phyloP scores from a whole-genome alignment of 2,888 invertebrate genomes.

The Ophioninae sp. region DNA sequence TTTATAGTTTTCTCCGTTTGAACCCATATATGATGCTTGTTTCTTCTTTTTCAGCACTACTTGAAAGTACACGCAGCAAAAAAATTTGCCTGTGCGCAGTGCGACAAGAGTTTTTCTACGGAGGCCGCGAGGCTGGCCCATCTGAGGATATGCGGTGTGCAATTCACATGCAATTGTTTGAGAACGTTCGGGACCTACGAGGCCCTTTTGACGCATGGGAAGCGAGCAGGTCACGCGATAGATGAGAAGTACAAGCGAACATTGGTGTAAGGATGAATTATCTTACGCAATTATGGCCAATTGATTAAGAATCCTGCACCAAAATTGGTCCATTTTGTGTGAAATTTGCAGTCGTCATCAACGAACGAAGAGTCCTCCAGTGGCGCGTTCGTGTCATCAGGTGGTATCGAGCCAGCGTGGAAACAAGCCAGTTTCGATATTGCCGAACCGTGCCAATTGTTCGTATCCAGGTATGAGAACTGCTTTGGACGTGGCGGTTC shows the following conservation, averaged over 20 bases:
- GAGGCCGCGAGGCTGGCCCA: conserved; percentile 79
- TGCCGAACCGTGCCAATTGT: conserved; percentile 40
- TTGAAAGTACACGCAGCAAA: conserved; percentile 81
- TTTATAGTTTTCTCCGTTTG: neutral
- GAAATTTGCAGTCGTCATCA: conserved; percentile 29
- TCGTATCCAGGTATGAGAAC: conserved; percentile 46
- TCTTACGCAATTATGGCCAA: neutral
- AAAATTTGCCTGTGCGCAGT: conserved; percentile 76
- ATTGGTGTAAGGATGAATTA: conserved; percentile 68
- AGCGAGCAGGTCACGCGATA: conserved; percentile 74
- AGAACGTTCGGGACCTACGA: conserved; percentile 78
- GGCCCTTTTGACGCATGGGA: conserved; percentile 80
- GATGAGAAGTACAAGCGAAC: conserved; percentile 75
- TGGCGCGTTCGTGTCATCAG: neutral
- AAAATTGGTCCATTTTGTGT: neutral
- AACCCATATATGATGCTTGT: too few relatives aligned
- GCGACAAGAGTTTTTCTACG: conserved; percentile 79
- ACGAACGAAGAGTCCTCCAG: neutral
- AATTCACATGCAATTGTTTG: conserved; percentile 77
- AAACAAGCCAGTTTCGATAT: conserved; percentile 66
- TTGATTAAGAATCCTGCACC: too few relatives aligned
- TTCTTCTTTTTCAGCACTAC: conserved; percentile 76
- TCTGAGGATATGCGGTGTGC: conserved; percentile 77
- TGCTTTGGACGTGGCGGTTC: conserved; percentile 72
- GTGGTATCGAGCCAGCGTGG: neutral